Base-by-base conservation (phyloP, 2,888 invertebrate genomes). In the Noctua comes region DNA sequence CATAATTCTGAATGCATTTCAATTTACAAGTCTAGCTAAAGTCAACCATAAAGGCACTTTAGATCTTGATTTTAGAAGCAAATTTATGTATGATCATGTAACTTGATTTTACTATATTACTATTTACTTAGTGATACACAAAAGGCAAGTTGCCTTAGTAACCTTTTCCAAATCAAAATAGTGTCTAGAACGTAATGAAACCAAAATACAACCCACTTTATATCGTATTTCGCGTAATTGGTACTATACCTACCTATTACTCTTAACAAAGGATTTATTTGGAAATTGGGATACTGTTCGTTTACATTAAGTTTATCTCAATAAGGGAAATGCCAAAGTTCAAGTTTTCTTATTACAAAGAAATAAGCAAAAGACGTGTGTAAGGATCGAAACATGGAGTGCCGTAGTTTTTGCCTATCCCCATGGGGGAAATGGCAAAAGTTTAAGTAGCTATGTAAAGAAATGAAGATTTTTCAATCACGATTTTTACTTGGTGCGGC, bases 101-200 rank as follows among this genome's bases (percentile, higher is more conserved):
- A 8, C 10, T 65, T 40, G 36, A 40, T 65, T n/a, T 65, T 43
- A 36, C n/a, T 21, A 36, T 27, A 54, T 36, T 40, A 69, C 21
- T 6, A 51, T 51, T 48, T 51, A 51, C 31, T 31, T 65, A n/a
- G 24, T 73, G 21, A 13, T 77, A 48, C 16, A 51, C 43, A n/a
- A 31, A 40, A 40, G 13, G 21, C n/a, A 27, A 31, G n/a, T 46
- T 51, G 18, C 18, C 51, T 27, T 27, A 68, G 4, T 16, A 68
- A 54, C 43, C 18, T 36, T 59, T 59, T 59, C 18, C 18, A 68
- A 43, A 66, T 13, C 59, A 51, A 72, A 71, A 80, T 66, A 72
- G 36, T 36, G 5, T 36, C 48, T 57, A 27, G 40, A 31, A 21
- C 48, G 1, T 6, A 18, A 31, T 40, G 7, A 48, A 64, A 40